Evolutionary conservation across 2,797 vertebrate species (phyloP), one percentile per base, ranked within the genome.

Genomic region (Thamnophis elegans): DNA sequence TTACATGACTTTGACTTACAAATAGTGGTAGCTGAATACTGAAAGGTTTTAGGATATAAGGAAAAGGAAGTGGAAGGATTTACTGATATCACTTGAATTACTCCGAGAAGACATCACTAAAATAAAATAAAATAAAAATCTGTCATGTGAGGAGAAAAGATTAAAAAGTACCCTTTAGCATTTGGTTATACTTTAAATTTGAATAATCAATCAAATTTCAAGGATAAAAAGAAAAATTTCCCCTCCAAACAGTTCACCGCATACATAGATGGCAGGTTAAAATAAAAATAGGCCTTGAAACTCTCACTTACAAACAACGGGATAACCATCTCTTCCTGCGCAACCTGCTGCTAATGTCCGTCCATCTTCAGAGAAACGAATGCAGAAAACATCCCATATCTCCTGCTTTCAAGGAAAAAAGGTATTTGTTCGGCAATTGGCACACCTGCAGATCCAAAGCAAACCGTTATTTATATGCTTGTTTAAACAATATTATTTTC

Each of bases 331-430:
- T 95, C 97, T 98, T 97, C 99, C 98, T 55, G 98, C 98, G 96
- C 99, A 99, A 4, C 99, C 99, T 87, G 99, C 98, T 94, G 99
- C 99, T 96, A 99, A 97, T 0, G 96, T 97, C 22, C 97, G 98
- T 87, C 99, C 99, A 12, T 98, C 97, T 6, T 98, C 98, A 94
- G 99, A 99, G 97, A 99, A 99, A 89, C 98, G 96, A 85, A 99
- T 94, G 8, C 98, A 98, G 95, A 99, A 99, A 98, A 95, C 99
- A 99, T 89, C 99, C 99, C 97, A 98, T 97, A 58, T 98, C 98
- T 95, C 99, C 99, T 8, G 98, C 98, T 54, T 98, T 98, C 88
- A 99, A 98, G 5, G 98, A 98, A 94, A 99, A 97, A 94, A 98
- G 95, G 47, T 97, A 97, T 93, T 98, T 99, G 97, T 99, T 99